Percentiles rank a stretch among this genome's conserved stretches.
These are phyloP conservation scores for Drosophila neonasuta DNA, from an alignment of 2,888 invertebrate genomes.

Conservation along the genomic window DNA sequence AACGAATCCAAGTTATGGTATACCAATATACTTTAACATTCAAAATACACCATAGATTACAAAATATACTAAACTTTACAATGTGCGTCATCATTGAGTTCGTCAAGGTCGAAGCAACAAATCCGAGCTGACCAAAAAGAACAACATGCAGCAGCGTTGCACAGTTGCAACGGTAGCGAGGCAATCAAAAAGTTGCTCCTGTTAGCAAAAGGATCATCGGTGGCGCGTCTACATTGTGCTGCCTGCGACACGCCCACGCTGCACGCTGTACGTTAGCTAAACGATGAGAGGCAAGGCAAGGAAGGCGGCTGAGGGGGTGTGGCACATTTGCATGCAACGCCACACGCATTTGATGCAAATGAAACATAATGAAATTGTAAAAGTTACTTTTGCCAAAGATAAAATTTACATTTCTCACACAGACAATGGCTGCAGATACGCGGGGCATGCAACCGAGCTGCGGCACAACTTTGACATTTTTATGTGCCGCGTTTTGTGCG, in stretches of 20 bases:
- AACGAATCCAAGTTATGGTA: no score
- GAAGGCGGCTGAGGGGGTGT: slow-evolving; percentile 30
- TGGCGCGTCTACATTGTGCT: slow-evolving; percentile 38
- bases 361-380: slow-evolving; percentile 77
- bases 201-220: slow-evolving; percentile 46
- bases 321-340: slow-evolving; percentile 67
- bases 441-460: slow-evolving; percentile 20
- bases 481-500: slow-evolving; percentile 69
- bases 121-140: slow-evolving; percentile 20
- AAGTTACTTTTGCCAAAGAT: slow-evolving; percentile 72
- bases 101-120: slow-evolving; percentile 50
- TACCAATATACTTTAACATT: no score
- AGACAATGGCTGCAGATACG: slow-evolving; percentile 50
- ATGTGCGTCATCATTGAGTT: slow-evolving; percentile 27
- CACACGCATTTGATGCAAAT: slow-evolving; percentile 74
- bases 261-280: slow-evolving; percentile 25
- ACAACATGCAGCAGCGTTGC: slow-evolving; percentile 24
- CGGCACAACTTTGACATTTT: slow-evolving; percentile 72
- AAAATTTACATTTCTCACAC: slow-evolving; percentile 72
- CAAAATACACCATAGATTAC: no score
- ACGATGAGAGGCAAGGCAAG: not conserved
- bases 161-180: slow-evolving; percentile 24
- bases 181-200: slow-evolving; percentile 61
- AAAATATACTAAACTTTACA: not conserved
- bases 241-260: slow-evolving; percentile 25